Evolutionary conservation across 2,888 invertebrate species (phyloP), one percentile per base, ranked within the genome.

Genomic region (Agrotis clavis): DNA sequence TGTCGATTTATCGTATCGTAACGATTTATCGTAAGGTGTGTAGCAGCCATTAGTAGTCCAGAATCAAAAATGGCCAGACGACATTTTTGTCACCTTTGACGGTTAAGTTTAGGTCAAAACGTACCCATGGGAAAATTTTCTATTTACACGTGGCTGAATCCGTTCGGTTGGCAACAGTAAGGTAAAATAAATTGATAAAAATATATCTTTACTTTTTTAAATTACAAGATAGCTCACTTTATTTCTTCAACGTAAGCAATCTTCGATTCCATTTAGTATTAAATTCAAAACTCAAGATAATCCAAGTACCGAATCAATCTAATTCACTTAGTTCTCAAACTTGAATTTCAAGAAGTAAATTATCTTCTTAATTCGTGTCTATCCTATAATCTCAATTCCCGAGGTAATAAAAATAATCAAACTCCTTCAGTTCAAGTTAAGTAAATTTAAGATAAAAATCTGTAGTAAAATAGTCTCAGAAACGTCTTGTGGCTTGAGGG

Each of bases 351-450:
- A n/a, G n/a, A 51, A n/a, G 9, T 47, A 5, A 57, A 47, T 65
- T 45, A 7, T 71, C 50, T n/a, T 19, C 14, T 72, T 56, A 54
- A 62, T 35, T 63, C 30, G 11, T 2, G 64, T 35, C 9, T 47
- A 41, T 47, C 35, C 13, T 18, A 21, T 30, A 68, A 64, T 11
- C 4, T 19, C 2, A 35, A 73, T 25, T 16, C 51, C 35, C 18
- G 5, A 19, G 11, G 66, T 25, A 74, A 59, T 74, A 45, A 64
- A 69, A 61, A 61, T 50, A 75, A 68, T 60, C 57, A 63, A 60
- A 53, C 30, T 75, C n/a, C 45, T 54, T 68, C 45, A 47, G 45
- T 65, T 25, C 48, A 4, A 70, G 65, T 70, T 25, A 25, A 54
- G 35, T 18, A 53, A 54, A 61, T 64, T 64, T 67, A 41, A 45